Evolutionary conservation across 2,113 vertebrate species (phyloP).

Genomic region (Phyllostomus hastatus): DNA sequence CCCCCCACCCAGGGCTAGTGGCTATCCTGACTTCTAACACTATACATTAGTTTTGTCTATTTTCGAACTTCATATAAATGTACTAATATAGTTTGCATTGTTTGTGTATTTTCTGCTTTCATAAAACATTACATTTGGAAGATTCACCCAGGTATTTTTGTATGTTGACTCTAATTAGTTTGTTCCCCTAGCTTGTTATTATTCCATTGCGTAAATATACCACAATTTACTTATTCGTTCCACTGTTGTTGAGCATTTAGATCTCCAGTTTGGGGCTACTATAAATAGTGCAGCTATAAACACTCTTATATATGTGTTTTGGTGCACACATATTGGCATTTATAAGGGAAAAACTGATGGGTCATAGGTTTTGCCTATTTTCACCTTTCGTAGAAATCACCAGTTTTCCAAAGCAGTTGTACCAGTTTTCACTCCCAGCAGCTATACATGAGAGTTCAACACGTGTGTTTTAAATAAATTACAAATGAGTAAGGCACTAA

Average conservation of each 20-base stretch:
- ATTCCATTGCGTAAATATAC: not conserved
- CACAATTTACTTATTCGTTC: not conserved
- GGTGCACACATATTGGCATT: not conserved
- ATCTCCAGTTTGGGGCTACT: not conserved
- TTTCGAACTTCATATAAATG: not conserved
- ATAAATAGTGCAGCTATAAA: not conserved
- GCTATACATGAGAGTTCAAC: not conserved
- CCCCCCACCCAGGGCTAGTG: not conserved
- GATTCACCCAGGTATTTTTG: not conserved
- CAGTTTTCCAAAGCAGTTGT: not conserved
- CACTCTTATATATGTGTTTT: not conserved
- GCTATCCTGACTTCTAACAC: not conserved
- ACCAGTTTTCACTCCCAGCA: not conserved
- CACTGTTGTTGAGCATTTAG: not conserved
- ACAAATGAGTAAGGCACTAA: not conserved
- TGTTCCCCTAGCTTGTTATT: not conserved
- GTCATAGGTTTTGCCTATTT: not conserved
- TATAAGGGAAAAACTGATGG: not conserved
- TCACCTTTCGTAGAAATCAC: not conserved
- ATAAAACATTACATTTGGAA: not conserved
- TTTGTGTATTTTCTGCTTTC: not conserved
- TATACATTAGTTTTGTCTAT: not conserved
- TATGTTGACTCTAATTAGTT: not conserved
- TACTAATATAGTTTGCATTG: not conserved
- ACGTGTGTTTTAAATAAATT: constrained; percentile 8